A percentile compares a stretch with the other conserved stretches of the same genome.
Evolutionary conservation across 2,888 invertebrate genomes (phyloP).

Genomic region (Vandiemenella viatica): DNA sequence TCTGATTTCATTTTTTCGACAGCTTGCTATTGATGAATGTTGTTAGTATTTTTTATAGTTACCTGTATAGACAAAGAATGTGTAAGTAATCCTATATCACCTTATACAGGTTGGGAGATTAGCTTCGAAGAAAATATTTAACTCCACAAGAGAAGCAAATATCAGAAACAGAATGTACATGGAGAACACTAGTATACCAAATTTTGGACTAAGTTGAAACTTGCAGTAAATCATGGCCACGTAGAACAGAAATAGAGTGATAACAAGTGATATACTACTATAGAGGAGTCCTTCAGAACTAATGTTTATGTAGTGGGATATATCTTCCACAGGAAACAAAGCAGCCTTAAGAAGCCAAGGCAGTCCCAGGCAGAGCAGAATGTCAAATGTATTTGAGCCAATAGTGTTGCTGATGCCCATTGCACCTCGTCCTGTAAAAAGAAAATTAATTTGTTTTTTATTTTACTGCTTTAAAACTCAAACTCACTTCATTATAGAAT

Average conservation of each 20-base stretch:
- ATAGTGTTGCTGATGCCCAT: conserved; percentile 73
- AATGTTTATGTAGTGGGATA: conserved; percentile 36
- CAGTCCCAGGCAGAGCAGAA: conserved; percentile 57
- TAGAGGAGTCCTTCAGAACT: conserved; percentile 64
- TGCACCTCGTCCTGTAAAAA: conserved; percentile 45
- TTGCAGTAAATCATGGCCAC: conserved; percentile 46
- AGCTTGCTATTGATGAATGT: too few relatives aligned
- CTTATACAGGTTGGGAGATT: conserved; percentile 38
- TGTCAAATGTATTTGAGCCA: conserved; percentile 70
- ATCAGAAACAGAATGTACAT: conserved; percentile 52
- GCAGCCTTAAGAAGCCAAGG: conserved; percentile 62
- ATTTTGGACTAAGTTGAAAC: conserved; percentile 51
- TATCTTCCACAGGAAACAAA: conserved; percentile 33
- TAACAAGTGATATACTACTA: too few relatives aligned
- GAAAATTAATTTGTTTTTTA: too few relatives aligned
- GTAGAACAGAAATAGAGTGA: conserved; percentile 55
- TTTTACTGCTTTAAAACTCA: too few relatives aligned
- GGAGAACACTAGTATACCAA: conserved; percentile 48
- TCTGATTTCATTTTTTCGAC: too few relatives aligned
- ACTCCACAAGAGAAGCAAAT: conserved; percentile 56
- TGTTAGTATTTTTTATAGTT: too few relatives aligned
- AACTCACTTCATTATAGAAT: too few relatives aligned
- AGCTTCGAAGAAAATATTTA: conserved; percentile 59
- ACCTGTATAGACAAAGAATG: too few relatives aligned
- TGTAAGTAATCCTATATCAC: neutral